These are phyloP conservation scores for Apotomis turbidana DNA, from an alignment of 2,888 invertebrate species.

Conservation along the genomic window DNA sequence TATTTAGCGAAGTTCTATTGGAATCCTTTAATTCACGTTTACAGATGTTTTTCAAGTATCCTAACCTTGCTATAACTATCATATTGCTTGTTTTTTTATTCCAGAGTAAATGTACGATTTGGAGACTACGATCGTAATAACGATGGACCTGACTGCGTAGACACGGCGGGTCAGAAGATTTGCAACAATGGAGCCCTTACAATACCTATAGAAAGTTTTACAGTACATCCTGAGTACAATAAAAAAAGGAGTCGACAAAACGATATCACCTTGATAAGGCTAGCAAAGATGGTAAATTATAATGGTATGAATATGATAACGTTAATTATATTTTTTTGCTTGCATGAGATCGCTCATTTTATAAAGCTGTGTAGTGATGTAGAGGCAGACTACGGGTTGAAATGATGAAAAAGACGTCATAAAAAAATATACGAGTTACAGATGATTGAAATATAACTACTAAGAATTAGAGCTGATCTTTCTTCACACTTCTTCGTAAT, in stretches of 20 bases:
- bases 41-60: background rate
- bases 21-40: no score
- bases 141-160: constrained; percentile 15
- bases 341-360: no score
- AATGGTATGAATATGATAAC: background rate
- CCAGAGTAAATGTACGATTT: constrained; percentile 7
- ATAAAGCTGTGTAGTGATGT: no score
- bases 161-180: background rate
- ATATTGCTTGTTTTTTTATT: background rate
- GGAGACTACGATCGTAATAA: constrained; percentile 8
- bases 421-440: no score
- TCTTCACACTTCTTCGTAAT: no score
- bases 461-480: no score
- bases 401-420: no score
- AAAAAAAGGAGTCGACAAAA: background rate
- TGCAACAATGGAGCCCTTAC: constrained; percentile 18
- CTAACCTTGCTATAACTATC: no score
- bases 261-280: constrained; percentile 19
- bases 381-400: no score
- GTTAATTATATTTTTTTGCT: no score
- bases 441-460: no score
- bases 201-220: constrained; percentile 23
- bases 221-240: constrained; percentile 14
- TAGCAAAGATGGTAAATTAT: constrained; percentile 6
- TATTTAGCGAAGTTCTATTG: no score